Evolutionary conservation across 2,888 invertebrate species (phyloP), one percentile per base, ranked within the genome.

Genomic region (Copidosoma aretas): DNA sequence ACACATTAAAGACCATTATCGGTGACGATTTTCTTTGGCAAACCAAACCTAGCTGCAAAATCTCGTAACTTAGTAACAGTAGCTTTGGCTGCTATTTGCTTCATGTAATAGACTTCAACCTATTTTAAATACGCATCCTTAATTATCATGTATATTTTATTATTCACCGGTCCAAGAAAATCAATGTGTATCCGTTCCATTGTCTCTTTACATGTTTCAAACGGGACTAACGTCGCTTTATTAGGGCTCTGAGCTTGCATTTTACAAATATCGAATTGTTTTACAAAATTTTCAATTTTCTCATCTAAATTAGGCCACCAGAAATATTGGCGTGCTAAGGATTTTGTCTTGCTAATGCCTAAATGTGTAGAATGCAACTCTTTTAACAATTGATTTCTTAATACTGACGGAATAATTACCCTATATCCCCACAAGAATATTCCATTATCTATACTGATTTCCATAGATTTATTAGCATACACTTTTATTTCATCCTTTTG

Each of bases 331-430:
- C 76, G 62, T 1, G 77, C 76, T 10, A 74, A 25, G 41, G 71
- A 62, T 66, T 78, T 77, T 71, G 75, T 77, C 61, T 75, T 76
- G 2, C 72, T 73, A 14, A 75, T 69, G 0, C 77, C 76, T 24
- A 74, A 24, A 67, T 76, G 76, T 10, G 74, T 70, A 0, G 60
- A 57, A 65, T 77, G 75, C 17, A 77, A 61, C 69, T 77, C 75
- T 2, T 72, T 21, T 8, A 77, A 67, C 0, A 78, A 39, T 21
- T 64, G 19, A 14, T 22, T 14, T 51, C 68, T 59, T 15, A 77
- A 12, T 22, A 17, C 53, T 10, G 15, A 1, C 10, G 75, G 74
- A 25, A 75, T 66, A 1, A 78, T 66, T 10, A 77, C 68, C 53
- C 77, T 63, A 52, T 77, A 70, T 14, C 75, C 74, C 75, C 75